Base-by-base conservation (phyloP, 2,797 vertebrate genomes). In the Lutjanus argentimaculatus region DNA sequence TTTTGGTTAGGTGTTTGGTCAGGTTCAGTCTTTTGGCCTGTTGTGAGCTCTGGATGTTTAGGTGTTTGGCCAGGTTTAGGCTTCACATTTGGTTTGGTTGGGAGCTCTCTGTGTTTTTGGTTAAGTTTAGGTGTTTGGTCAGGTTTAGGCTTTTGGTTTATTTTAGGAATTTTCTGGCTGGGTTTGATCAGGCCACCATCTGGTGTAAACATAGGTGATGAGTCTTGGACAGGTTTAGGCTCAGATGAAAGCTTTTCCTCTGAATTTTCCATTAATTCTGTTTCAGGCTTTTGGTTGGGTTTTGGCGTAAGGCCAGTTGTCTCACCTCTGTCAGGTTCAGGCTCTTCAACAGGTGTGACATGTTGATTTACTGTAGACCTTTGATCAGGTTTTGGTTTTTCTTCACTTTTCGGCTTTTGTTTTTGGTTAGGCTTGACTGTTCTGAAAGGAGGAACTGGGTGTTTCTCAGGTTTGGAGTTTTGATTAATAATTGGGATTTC, bases 51-150 rank as follows among this genome's bases (percentile, higher is more conserved):
- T 36, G 30, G 30, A 36, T 36, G 30, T 36, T 36, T 36, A 36
- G 70, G 57, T 42, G 13, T 14, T 64, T 72, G 72, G 9, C 64
- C 64, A 30, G 55, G 67, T 74, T 83, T 86, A 17, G 73, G 57
- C 9, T 83, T 88, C 19, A 67, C 17, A 36, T 84, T 67, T 15
- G 46, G 52, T 86, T 89, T 84, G 12, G 57, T 51, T 74, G 57
- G 61, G 21, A 52, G 15, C 16, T 81, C 77, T 73, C 72, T 43
- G 25, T 55, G 67, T 22, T 73, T 89, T 75, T 61, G 74, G 21
- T 80, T 72, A 40, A 11, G 57, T 82, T 70, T 87, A 9, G 76
- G 52, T 36, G 51, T 52, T n/a, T 52, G 51, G 19, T 11, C 10
- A 17, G 67, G 25, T 55, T 40, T 62, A 9, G 58, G 42, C 2